Conservation (phyloP, 1,140 invertebrate genomes). For the Pseudoatta argentina region DNA sequence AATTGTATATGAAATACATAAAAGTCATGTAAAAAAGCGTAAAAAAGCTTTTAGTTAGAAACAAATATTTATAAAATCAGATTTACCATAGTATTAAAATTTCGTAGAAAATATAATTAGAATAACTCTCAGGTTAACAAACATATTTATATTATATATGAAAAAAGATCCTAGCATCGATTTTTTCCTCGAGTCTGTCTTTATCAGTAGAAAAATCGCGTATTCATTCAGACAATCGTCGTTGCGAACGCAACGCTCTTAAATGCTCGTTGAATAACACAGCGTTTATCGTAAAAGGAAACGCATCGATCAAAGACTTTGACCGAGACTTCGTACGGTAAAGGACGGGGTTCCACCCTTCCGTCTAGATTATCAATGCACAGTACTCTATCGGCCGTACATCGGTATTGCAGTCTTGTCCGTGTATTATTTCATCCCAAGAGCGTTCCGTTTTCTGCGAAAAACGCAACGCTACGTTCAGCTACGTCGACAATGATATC, state of each 20-base stretch:
- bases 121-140: not conserved
- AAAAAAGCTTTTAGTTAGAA: not conserved
- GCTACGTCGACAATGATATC: not conserved
- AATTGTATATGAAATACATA: not conserved
- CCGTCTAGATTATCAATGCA: conserved; percentile 50
- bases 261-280: conserved; percentile 73
- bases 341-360: conserved; percentile 48
- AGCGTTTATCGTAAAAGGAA: conserved; percentile 18
- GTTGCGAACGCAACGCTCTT: not conserved
- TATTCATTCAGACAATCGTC: conserved; percentile 65
- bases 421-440: not conserved
- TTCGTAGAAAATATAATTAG: not conserved
- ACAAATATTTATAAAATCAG: not conserved
- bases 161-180: not conserved
- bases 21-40: not conserved
- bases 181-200: not conserved
- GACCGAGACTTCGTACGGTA: not conserved
- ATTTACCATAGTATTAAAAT: not conserved
- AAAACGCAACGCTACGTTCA: not conserved
- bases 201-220: conserved; percentile 61
- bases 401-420: conserved; percentile 74
- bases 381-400: conserved; percentile 76
- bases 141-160: too few relatives aligned
- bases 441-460: not conserved
- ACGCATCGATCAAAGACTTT: not conserved